Base-by-base conservation (phyloP, 35 echinoderm and acorn worm genomes). In the Anneissia japonica region DNA sequence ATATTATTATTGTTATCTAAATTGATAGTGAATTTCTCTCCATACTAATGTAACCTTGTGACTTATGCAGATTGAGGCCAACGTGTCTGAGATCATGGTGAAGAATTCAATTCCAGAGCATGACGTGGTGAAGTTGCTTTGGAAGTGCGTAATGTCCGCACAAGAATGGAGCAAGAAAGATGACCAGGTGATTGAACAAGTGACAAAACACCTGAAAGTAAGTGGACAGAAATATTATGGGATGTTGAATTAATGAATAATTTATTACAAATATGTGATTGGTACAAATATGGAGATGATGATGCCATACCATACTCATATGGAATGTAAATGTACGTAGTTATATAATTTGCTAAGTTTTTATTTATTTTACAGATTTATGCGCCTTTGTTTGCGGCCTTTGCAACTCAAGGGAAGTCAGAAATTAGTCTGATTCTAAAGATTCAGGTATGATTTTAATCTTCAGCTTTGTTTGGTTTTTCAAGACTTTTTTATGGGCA, bases 81-180 rank as follows among this genome's bases (percentile, higher is more conserved):
- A 23, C 51, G 26, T 64, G 10, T 64, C 51, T 64, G 51, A 64
- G 31, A 37, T 26, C 0, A 35, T 35, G 31, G 17, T 32, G 2
- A 77, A 33, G 9, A 19, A 32, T 32, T 32, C 17, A 32, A 35
- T 77, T 33, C 75, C 75, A 77, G 75, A 77, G 75, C 31, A 10
- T 6, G 75, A 33, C 19, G 32, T 77, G 17, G 31, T 34, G 21
- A 36, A 81, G 40, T 30, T 90, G 92, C 74, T 94, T 12, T 94
- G 92, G 92, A 90, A 90, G 39, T 77, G 86, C 87, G 32, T 94
- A 35, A 94, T 94, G 92, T 73, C 43, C 35, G 73, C 88, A 32
- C 38, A 87, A 31, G 92, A 94, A 64, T 94, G 92, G 92, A 94
- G 90, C 33, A 94, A 94, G 84, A 94, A 90, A 79, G 92, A 94